These are phyloP conservation scores for Pachliopta kotzebuea DNA, from an alignment of 2,888 invertebrate species.

Conservation along the genomic window DNA sequence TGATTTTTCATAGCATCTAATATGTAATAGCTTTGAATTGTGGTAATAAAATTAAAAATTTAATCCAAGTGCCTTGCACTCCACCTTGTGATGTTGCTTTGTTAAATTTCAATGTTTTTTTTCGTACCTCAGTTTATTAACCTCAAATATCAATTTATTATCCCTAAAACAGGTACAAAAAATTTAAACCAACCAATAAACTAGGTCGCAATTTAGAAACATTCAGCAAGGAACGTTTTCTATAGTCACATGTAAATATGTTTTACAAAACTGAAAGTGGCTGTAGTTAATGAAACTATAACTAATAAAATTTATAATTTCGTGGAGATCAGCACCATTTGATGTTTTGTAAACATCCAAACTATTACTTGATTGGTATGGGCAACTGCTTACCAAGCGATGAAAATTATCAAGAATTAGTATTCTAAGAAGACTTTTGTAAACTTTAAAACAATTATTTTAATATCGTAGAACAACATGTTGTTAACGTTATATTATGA, in stretches of 20 bases:
- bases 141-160: no score
- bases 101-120: no score
- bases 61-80: no score
- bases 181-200: neutral
- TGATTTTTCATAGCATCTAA: no score
- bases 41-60: no score
- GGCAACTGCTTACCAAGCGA: neutral
- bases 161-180: neutral
- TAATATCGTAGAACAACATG: neutral
- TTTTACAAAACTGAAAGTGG: neutral
- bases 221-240: neutral
- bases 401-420: conserved; percentile 1
- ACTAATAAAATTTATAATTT: neutral
- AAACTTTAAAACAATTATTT: neutral
- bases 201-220: conserved; percentile 2
- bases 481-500: neutral
- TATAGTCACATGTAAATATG: conserved; percentile 2
- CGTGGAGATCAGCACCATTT: no score
- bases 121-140: no score
- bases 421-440: conserved; percentile 2
- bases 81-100: no score
- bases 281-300: neutral
- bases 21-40: no score
- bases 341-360: neutral
- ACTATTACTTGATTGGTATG: neutral